These are phyloP conservation scores for Sakesphorus luctuosus DNA, from an alignment of 2,113 vertebrate species.

Conservation along the genomic window DNA sequence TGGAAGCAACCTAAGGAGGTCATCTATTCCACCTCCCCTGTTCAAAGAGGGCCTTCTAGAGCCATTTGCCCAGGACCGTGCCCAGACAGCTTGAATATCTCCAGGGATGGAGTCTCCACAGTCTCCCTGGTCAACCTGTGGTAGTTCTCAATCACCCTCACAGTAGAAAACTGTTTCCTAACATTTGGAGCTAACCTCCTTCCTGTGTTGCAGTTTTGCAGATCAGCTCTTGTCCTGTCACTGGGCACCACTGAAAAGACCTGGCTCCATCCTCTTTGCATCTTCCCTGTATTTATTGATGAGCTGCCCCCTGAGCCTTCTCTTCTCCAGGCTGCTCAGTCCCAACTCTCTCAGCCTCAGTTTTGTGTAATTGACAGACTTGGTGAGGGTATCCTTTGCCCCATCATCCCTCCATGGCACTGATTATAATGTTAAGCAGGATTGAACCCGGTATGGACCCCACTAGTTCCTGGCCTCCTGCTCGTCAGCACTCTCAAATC, in stretches of 20 bases:
- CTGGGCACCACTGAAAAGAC: not conserved
- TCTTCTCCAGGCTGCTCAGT: not conserved
- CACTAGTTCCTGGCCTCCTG: not conserved
- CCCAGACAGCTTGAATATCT: not conserved
- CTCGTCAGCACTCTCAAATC: not conserved
- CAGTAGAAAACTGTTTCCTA: not conserved
- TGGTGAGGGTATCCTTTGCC: not conserved
- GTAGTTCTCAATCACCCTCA: not conserved
- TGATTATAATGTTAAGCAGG: not conserved
- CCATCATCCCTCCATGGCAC: not conserved
- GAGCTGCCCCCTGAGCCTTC: not conserved
- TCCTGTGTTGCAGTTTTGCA: not conserved
- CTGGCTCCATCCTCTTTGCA: not conserved
- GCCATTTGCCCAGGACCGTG: not conserved
- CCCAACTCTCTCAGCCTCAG: not conserved
- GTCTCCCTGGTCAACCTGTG: not conserved
- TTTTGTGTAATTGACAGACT: not conserved
- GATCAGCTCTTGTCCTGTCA: not conserved
- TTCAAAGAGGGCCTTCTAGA: not conserved
- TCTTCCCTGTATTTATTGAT: not conserved
- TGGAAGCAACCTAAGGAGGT: not conserved
- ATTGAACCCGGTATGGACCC: fast-evolving
- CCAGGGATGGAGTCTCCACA: not conserved
- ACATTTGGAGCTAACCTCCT: not conserved
- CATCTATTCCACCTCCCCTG: not conserved